phyloP scores from a whole-genome alignment of 2,888 invertebrate species.

The Rhabditoides inermis region DNA sequence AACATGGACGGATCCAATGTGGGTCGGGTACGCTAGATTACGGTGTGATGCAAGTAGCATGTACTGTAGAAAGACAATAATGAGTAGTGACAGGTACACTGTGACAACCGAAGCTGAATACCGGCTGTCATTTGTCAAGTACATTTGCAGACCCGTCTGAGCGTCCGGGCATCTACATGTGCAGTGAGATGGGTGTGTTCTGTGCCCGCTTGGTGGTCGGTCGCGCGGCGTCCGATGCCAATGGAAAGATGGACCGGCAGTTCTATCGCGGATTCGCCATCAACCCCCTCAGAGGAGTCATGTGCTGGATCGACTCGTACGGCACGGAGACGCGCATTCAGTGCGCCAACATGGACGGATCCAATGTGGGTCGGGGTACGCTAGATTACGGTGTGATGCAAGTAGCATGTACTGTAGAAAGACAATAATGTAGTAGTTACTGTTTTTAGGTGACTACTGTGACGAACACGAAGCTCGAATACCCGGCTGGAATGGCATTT shows the following conservation, averaged over 20 bases:
- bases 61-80: neutral
- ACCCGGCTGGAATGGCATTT: constrained; percentile 25
- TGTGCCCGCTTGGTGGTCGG: constrained; percentile 22
- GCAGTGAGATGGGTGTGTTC: constrained; percentile 22
- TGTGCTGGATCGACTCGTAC: constrained; percentile 27
- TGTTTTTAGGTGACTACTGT: constrained; percentile 16
- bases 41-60: neutral
- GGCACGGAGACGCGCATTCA: constrained; percentile 74
- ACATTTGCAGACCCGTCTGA: constrained; percentile 17
- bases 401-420: no score
- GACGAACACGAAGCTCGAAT: constrained; percentile 24
- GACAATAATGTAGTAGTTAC: no score
- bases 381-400: neutral
- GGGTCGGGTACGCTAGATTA: neutral
- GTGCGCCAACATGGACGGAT: constrained; percentile 87
- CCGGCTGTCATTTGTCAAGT: neutral
- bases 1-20: constrained; percentile 90
- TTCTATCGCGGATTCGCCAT: constrained; percentile 24
- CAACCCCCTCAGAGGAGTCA: constrained; percentile 22
- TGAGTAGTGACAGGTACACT: no score
- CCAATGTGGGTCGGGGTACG: constrained; percentile 61
- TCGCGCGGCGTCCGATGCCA: constrained; percentile 4
- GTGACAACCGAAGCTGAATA: no score
- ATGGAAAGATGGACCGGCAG: constrained; percentile 7
- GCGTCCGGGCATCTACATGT: constrained; percentile 21